Evolutionary conservation across 2,113 vertebrate species (phyloP).

Genomic region (Daboia siamensis): DNA sequence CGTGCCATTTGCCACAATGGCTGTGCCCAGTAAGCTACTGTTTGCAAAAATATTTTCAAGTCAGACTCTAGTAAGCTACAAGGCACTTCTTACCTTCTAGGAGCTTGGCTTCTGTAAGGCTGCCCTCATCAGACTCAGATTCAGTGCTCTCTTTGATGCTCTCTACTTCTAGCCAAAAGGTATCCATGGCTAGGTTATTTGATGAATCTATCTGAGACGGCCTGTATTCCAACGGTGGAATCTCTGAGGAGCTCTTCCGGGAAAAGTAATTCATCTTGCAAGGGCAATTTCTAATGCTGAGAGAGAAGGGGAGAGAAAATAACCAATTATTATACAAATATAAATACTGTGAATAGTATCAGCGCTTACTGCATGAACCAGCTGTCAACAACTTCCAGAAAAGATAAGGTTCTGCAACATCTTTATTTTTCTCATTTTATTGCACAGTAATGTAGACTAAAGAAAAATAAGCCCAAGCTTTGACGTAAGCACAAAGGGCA

Average conservation of each 20-base stretch:
- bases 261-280: conserved; percentile 79
- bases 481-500: accelerated
- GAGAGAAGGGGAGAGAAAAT: conserved; percentile 31
- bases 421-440: conserved; percentile 11
- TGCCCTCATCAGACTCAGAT: conserved; percentile 70
- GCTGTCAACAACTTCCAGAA: conserved; percentile 21
- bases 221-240: conserved; percentile 60
- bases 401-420: conserved; percentile 20
- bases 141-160: conserved; percentile 77
- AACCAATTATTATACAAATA: conserved; percentile 3
- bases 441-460: conserved; percentile 16
- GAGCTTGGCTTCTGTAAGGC: conserved; percentile 73
- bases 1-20: too few relatives aligned
- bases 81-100: conserved; percentile 74
- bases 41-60: neutral
- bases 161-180: conserved; percentile 88
- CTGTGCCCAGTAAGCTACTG: neutral
- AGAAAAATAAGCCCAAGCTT: conserved; percentile 14
- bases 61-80: conserved; percentile 43
- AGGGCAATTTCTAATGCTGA: conserved; percentile 54
- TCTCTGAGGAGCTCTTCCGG: conserved; percentile 64
- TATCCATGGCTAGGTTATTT: conserved; percentile 79
- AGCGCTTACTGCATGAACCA: neutral
- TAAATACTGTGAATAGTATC: neutral
- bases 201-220: conserved; percentile 63